These are phyloP conservation scores for Dendrolimus kikuchii DNA, from an alignment of 1,140 invertebrate species.

Conservation along the genomic window DNA sequence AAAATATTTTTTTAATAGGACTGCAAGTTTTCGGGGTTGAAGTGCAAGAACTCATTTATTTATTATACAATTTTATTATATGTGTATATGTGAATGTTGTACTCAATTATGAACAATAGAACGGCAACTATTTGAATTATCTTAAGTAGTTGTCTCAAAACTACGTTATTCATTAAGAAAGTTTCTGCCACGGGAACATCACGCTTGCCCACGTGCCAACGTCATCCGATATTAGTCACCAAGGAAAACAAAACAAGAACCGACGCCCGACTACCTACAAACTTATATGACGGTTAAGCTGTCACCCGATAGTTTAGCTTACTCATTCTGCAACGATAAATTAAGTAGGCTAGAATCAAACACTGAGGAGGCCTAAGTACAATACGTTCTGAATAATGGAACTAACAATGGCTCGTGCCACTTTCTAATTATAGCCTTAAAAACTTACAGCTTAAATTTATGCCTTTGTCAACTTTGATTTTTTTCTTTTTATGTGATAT, in stretches of 20 bases:
- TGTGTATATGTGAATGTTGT: slow-evolving; percentile 36
- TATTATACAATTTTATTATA: too few species aligned
- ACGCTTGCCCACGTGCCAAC: slow-evolving; percentile 21
- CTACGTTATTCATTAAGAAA: slow-evolving; percentile 55
- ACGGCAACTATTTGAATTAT: slow-evolving; percentile 53
- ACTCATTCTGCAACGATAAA: slow-evolving; percentile 8
- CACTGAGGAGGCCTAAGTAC: too few species aligned
- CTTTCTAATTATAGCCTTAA: too few species aligned
- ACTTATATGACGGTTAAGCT: slow-evolving; percentile 2
- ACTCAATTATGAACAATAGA: slow-evolving; percentile 45
- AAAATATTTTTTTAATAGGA: too few species aligned
- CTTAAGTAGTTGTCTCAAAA: slow-evolving; percentile 56
- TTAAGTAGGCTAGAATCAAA: not conserved
- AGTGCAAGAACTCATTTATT: too few species aligned
- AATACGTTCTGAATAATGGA: too few species aligned
- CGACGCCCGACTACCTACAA: slow-evolving; percentile 6
- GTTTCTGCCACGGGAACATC: slow-evolving; percentile 28
- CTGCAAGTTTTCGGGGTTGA: too few species aligned
- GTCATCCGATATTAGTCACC: slow-evolving; percentile 50
- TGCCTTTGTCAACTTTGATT: too few species aligned
- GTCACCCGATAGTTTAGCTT: not conserved
- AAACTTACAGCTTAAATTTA: too few species aligned
- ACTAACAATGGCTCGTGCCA: too few species aligned
- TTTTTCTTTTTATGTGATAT: too few species aligned
- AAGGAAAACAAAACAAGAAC: slow-evolving; percentile 28